Conservation (phyloP, 1,140 invertebrate species). For the Conus betulinus region DNA sequence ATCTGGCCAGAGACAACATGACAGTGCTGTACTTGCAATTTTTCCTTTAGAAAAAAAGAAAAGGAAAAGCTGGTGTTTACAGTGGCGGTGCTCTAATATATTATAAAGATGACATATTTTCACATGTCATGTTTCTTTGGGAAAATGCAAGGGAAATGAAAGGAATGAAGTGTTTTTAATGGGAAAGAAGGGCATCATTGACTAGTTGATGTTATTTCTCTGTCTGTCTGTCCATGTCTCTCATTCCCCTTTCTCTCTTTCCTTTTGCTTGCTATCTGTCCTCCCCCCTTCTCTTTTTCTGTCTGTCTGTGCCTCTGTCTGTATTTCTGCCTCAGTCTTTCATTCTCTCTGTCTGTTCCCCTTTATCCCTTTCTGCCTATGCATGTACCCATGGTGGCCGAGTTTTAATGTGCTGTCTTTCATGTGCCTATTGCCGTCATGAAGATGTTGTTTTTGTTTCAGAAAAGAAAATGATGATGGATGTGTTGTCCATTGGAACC, state of each 20-base stretch:
- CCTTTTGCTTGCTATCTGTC: not conserved
- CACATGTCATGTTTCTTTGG: too few species aligned
- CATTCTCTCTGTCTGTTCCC: not conserved
- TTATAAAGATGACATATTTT: too few species aligned
- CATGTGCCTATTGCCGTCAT: not conserved
- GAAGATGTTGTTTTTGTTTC: slow-evolving; percentile 27
- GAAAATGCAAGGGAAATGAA: too few species aligned
- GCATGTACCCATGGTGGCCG: not conserved
- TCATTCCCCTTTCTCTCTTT: not conserved
- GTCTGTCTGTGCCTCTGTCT: too few species aligned
- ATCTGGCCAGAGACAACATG: too few species aligned
- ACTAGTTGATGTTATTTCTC: not conserved
- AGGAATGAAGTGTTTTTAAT: too few species aligned
- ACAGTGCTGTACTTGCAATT: too few species aligned
- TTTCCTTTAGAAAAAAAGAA: too few species aligned
- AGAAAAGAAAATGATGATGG: slow-evolving; percentile 60
- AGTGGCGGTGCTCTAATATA: too few species aligned
- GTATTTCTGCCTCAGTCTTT: not conserved
- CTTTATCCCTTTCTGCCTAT: not conserved
- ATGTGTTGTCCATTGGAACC: slow-evolving; percentile 73
- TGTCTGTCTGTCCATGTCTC: not conserved
- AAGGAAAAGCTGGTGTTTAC: too few species aligned
- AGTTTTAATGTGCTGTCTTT: not conserved
- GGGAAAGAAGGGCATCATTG: too few species aligned
- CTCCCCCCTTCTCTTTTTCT: not conserved